Percentiles rank a stretch among this genome's conserved stretches.
Evolutionary conservation across 2,888 invertebrate species (phyloP).

Genomic region (Lydus trimaculatus): DNA sequence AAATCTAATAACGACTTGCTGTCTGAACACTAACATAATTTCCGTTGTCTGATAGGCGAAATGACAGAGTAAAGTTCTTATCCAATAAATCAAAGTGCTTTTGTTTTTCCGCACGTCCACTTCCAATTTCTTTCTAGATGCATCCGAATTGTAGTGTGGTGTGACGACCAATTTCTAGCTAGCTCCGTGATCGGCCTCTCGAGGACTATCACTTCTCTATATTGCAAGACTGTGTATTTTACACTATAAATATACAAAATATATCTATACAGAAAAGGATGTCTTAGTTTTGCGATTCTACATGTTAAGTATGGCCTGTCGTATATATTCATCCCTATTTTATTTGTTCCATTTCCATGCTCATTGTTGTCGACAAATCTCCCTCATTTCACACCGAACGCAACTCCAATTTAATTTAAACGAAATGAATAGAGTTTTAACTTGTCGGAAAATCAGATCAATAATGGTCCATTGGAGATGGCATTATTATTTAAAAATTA

Average conservation of each 20-base stretch:
- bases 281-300: background rate
- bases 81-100: constrained; percentile 49
- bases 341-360: constrained; percentile 32
- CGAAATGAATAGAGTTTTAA: constrained; percentile 17
- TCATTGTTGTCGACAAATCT: constrained; percentile 30
- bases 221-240: constrained; percentile 27
- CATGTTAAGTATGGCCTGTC: constrained; percentile 24
- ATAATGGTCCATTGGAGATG: background rate
- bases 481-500: background rate
- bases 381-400: constrained; percentile 23
- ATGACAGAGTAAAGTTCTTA: constrained; percentile 46
- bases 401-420: constrained; percentile 26
- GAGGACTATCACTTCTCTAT: constrained; percentile 42
- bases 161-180: constrained; percentile 49
- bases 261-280: background rate
- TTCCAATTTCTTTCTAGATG: constrained; percentile 53
- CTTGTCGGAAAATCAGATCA: constrained; percentile 4
- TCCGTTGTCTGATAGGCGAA: constrained; percentile 48
- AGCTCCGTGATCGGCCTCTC: constrained; percentile 51
- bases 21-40: constrained; percentile 45
- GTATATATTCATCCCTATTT: constrained; percentile 23
- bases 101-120: constrained; percentile 56
- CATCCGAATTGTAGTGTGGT: constrained; percentile 34
- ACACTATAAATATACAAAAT: background rate
- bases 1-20: constrained; percentile 43